Conservation (phyloP, 2,888 invertebrate species). For the Stenoptilia bipunctidactyla region DNA sequence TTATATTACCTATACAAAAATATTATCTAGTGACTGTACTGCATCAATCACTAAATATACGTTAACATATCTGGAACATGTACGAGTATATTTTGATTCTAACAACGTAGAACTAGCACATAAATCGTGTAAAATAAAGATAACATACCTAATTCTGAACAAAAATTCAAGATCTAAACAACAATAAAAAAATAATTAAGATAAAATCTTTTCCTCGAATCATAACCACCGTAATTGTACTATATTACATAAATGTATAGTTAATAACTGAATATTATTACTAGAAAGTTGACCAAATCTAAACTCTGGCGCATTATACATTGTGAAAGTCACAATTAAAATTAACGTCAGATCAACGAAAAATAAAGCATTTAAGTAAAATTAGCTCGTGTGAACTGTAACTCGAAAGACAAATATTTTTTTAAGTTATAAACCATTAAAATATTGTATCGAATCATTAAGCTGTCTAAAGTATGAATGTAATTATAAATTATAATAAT, state of each 20-base stretch:
- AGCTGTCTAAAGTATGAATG: neutral
- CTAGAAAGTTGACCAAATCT: neutral
- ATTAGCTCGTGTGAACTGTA: neutral
- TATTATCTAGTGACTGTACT: too few species aligned
- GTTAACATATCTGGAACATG: too few species aligned
- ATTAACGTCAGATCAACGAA: neutral
- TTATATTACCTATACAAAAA: too few species aligned
- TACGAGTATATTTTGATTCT: too few species aligned
- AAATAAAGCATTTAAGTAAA: neutral
- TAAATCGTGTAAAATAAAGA: too few species aligned
- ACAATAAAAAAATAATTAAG: too few species aligned
- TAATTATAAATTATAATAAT: neutral
- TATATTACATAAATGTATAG: neutral
- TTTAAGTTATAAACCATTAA: neutral
- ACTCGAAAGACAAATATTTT: neutral
- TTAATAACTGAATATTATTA: neutral
- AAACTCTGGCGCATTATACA: too few species aligned
- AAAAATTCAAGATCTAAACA: too few species aligned
- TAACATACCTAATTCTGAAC: too few species aligned
- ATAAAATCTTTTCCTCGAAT: neutral
- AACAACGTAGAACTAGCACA: too few species aligned
- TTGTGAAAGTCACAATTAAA: too few species aligned
- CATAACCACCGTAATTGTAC: neutral
- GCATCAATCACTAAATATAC: too few species aligned
- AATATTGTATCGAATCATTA: slow-evolving; percentile 1